Evolutionary conservation across 2,113 vertebrate genomes (phyloP).

Genomic region (Paradisaea rubra): DNA sequence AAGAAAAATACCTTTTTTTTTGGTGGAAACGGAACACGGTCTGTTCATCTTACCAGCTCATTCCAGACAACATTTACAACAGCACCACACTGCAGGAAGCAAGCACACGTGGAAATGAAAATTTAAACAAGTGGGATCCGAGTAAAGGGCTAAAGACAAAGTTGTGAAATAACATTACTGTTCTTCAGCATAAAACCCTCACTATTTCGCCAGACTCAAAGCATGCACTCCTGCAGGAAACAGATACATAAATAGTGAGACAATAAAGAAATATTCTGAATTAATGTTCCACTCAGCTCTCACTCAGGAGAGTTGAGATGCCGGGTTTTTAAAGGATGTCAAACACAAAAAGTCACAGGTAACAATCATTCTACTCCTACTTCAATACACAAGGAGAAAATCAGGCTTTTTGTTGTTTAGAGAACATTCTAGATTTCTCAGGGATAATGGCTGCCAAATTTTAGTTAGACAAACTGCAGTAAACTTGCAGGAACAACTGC

Average conservation of each 20-base stretch:
- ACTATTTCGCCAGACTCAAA: neutral
- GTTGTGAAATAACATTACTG: neutral
- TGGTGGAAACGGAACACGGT: neutral
- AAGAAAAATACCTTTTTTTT: neutral
- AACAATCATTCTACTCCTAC: neutral
- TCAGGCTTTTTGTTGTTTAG: neutral
- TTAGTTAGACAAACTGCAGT: neutral
- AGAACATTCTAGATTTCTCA: neutral
- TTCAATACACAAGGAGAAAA: neutral
- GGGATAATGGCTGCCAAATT: neutral
- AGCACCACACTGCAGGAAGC: neutral
- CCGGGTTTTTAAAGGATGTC: neutral
- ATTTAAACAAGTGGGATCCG: neutral
- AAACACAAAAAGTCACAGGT: neutral
- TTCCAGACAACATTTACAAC: neutral
- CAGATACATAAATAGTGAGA: neutral
- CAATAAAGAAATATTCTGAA: neutral
- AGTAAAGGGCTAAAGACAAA: neutral
- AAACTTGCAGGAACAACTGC: neutral
- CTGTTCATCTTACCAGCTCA: neutral
- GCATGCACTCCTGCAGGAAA: neutral
- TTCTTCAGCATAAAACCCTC: neutral
- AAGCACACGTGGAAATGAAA: neutral
- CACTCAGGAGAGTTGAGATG: neutral
- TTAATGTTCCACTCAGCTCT: neutral